Conservation (phyloP, 2,888 invertebrate genomes). For the Piscicola geometra region DNA sequence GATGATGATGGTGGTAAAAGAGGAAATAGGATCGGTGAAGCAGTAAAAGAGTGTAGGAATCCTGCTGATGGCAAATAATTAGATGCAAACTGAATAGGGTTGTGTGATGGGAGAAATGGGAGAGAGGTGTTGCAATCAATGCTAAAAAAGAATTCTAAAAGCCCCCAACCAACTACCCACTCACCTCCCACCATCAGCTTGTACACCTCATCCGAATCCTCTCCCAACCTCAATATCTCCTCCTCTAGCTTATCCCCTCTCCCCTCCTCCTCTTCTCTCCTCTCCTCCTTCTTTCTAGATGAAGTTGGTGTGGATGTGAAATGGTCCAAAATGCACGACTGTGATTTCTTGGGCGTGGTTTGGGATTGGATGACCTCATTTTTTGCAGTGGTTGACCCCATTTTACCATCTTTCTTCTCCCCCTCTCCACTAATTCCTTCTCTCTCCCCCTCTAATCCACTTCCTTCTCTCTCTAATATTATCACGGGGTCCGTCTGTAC, state of each 20-base stretch:
- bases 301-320: background rate
- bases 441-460: too few species aligned
- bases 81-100: too few species aligned
- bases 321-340: background rate
- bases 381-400: background rate
- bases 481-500: slow-evolving; percentile 4
- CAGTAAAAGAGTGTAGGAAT: too few species aligned
- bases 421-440: too few species aligned
- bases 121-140: too few species aligned
- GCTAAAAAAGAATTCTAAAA: too few species aligned
- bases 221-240: slow-evolving; percentile 13
- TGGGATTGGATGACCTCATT: background rate
- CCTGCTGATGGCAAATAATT: too few species aligned
- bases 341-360: background rate
- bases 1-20: background rate
- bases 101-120: too few species aligned
- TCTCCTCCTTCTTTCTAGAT: background rate
- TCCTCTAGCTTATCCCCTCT: background rate
- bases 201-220: slow-evolving; percentile 11
- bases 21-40: too few species aligned
- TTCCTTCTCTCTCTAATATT: background rate
- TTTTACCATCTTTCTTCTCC: too few species aligned
- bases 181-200: background rate
- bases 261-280: background rate
- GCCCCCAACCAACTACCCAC: too few species aligned